Base-by-base conservation (phyloP, 2,888 invertebrate species). In the Perizoma flavofasciatum region DNA sequence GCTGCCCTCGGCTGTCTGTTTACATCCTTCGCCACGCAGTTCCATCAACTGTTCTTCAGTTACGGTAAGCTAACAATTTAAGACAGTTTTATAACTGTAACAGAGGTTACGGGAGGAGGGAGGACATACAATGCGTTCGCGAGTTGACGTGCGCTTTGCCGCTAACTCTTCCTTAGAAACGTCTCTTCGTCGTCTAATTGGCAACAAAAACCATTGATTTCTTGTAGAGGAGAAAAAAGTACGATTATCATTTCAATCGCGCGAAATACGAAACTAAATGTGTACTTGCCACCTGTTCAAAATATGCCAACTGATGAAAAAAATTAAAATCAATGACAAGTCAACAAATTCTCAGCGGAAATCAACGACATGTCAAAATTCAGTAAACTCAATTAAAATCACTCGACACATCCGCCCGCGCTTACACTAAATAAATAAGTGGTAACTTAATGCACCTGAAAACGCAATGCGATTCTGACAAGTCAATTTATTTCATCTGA, bases 1-100 rank as follows among this genome's bases (percentile, higher is more conserved):
- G 96, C 96, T 0, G 96, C 97, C 4, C 93, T 97, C 11, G 97
- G 97, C 52, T 97, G 96, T 78, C 95, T 97, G 66, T 97, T 97
- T 90, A 96, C 97, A 6, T 97, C 97, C 59, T 98, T 97, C 84
- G 97, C 97, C 59, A 95, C 96, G 61, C 96, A 97, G 87, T 96
- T 97, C 82, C 97, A 97, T 88, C 97, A 98, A 84, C 93, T 97
- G 62, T 97, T 96, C 93, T 96, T 97, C 93, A 97, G 97, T 88
- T 97, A 96, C 77, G 93, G 93, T 92, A 53, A 82, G 83, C 63
- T 53, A 1, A 11, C 32, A 46, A 46, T 53, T 43, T 32, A 37
- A 9, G 37, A 37, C 4, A 37, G 3, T 37, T 37, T 37, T 37
- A 37, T 37, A 6, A 37, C 4, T 3, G 37, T 5, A 2, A 22